Conservation (phyloP, 1,140 invertebrate species). For the Dreissena rostriformis region DNA sequence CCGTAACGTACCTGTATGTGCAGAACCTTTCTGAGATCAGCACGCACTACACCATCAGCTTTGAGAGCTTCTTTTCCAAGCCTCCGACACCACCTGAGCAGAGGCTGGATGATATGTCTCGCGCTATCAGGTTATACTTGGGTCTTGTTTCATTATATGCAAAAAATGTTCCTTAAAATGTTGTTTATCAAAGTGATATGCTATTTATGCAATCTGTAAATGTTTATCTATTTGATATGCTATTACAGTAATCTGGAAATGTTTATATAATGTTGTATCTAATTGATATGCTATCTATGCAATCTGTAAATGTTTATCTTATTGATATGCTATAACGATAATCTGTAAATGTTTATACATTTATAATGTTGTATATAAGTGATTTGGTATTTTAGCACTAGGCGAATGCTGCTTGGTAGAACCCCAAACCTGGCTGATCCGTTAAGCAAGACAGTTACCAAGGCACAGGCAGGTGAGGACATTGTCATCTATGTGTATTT, state of each 20-base stretch:
- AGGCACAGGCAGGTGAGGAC: conserved; percentile 67
- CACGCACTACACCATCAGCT: conserved; percentile 59
- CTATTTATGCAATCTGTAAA: too few relatives aligned
- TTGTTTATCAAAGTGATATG: too few relatives aligned
- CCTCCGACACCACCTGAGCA: conserved; percentile 64
- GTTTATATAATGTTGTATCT: too few relatives aligned
- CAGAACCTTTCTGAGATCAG: conserved; percentile 70
- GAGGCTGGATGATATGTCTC: not conserved
- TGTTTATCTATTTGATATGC: too few relatives aligned
- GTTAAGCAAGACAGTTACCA: conserved; percentile 62
- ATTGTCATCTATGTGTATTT: too few relatives aligned
- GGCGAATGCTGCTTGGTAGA: conserved; percentile 62
- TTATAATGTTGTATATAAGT: not conserved
- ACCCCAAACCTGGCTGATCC: conserved; percentile 74
- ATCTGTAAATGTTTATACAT: not conserved
- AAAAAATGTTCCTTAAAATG: too few relatives aligned
- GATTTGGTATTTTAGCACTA: conserved; percentile 36
- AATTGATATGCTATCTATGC: not conserved
- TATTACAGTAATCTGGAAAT: too few relatives aligned
- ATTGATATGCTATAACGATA: not conserved
- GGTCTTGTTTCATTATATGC: too few relatives aligned
- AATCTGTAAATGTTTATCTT: too few relatives aligned
- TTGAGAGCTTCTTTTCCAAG: conserved; percentile 66
- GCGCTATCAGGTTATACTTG: too few relatives aligned
- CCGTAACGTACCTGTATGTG: conserved; percentile 68